These are phyloP conservation scores for Miniopterus natalensis DNA, from an alignment of 2,113 vertebrate species.

Conservation along the genomic window DNA sequence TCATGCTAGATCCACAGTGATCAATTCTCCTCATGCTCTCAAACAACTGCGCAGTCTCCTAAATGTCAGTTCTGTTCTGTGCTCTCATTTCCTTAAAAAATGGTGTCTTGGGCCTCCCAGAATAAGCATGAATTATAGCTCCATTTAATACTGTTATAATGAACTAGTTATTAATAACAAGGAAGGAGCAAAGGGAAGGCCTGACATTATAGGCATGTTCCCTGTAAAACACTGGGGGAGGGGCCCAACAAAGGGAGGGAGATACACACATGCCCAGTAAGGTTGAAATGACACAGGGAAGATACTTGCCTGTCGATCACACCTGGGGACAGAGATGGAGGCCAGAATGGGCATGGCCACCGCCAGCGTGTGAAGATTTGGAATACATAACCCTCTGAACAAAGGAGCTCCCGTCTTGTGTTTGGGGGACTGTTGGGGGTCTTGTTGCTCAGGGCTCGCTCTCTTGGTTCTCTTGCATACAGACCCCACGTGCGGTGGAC, in stretches of 20 bases:
- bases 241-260: not conserved
- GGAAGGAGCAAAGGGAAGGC: not conserved
- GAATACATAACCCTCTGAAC: not conserved
- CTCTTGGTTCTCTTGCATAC: too few relatives aligned
- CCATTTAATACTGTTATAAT: not conserved
- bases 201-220: not conserved
- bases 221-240: not conserved
- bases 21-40: not conserved
- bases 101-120: not conserved
- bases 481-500: too few relatives aligned
- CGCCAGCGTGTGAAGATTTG: not conserved
- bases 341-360: not conserved
- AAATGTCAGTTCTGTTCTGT: slow-evolving; percentile 17
- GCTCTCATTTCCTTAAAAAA: slow-evolving; percentile 55
- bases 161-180: not conserved
- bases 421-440: not conserved
- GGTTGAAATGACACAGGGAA: not conserved
- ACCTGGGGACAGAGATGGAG: not conserved
- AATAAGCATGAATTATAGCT: slow-evolving; percentile 28
- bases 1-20: not conserved
- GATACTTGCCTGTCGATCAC: not conserved
- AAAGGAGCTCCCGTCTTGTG: not conserved
- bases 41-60: not conserved
- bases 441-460: too few relatives aligned
- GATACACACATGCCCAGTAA: too few relatives aligned